Evolutionary conservation across 2,113 vertebrate genomes (phyloP), one percentile per base, ranked within the genome.

Genomic region (Centropus unirufus): DNA sequence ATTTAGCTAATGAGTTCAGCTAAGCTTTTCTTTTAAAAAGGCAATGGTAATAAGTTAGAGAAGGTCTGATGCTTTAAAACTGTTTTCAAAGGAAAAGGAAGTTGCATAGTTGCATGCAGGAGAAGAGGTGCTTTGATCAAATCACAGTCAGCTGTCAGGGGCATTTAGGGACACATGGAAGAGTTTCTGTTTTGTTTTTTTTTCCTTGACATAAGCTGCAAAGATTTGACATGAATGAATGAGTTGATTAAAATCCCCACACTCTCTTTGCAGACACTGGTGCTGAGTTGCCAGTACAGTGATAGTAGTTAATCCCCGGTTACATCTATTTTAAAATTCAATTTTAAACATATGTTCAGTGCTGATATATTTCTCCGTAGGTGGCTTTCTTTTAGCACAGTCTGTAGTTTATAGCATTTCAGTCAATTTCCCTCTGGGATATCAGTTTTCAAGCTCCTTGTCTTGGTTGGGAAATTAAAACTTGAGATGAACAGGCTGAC

Each of bases 311-410:
- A 95, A 94, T 94, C 79, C 61, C 44, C 47, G 92, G 80, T 54
- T 90, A 92, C 36, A 89, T 82, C 84, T 94, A 77, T 95, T 97
- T 95, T 96, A 93, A 96, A 97, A 94, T 54, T 94, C 55, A 91
- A 69, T 95, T 96, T 96, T 85, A 92, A 96, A 93, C 91, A 87
- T 93, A 94, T 95, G 92, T 88, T 96, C 72, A 52, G 55, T 69
- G 30, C 59, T 92, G 83, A 94, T 94, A 87, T 94, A 77, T 86
- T 95, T 96, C 78, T 95, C 94, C 6, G 49, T 87, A 93, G 87
- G 67, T 81, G 51, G 39, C 58, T 95, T 95, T 68, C 82, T 97
- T 75, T 83, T 89, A 70, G 58, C 32, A 40, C 83, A 69, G 66
- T 58, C 78, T 95, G 76, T 73, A 95, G 77, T 89, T 87, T 85